Evolutionary conservation across 2,797 vertebrate species (phyloP).

Genomic region (Pipistrellus pygmaeus): DNA sequence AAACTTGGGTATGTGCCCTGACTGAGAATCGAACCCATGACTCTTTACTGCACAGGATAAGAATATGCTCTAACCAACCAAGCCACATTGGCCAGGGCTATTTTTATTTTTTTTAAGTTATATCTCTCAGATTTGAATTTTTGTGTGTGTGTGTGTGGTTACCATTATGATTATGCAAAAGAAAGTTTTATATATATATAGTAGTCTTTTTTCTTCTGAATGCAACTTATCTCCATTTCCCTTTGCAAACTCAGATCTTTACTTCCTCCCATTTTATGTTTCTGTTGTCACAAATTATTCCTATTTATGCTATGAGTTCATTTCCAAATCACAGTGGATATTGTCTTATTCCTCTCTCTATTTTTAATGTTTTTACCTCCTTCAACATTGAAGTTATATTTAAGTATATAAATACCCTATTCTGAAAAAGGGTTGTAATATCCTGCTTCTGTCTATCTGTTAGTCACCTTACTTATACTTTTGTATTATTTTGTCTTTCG

Average conservation of each 20-base stretch:
- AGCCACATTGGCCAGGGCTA: background rate
- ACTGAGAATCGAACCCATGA: background rate
- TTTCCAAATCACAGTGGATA: background rate
- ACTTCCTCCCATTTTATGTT: too few relatives aligned
- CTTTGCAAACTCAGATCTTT: too few relatives aligned
- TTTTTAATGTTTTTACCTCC: background rate
- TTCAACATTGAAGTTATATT: background rate
- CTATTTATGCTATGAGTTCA: too few relatives aligned
- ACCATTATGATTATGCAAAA: too few relatives aligned
- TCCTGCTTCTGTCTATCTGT: background rate
- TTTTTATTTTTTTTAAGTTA: too few relatives aligned
- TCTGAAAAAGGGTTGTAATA: too few relatives aligned
- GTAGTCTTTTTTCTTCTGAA: too few relatives aligned
- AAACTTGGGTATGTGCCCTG: background rate
- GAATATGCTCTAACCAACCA: background rate
- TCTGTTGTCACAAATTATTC: too few relatives aligned
- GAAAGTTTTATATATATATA: too few relatives aligned
- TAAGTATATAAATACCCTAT: background rate
- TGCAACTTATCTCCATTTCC: too few relatives aligned
- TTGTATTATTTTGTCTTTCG: background rate
- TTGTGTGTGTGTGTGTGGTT: too few relatives aligned
- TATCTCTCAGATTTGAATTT: too few relatives aligned
- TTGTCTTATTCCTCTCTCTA: background rate
- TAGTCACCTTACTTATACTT: background rate
- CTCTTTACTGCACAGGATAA: background rate